phyloP scores from a whole-genome alignment of 2,113 vertebrate species.

The Cyprinodon tularosa region DNA sequence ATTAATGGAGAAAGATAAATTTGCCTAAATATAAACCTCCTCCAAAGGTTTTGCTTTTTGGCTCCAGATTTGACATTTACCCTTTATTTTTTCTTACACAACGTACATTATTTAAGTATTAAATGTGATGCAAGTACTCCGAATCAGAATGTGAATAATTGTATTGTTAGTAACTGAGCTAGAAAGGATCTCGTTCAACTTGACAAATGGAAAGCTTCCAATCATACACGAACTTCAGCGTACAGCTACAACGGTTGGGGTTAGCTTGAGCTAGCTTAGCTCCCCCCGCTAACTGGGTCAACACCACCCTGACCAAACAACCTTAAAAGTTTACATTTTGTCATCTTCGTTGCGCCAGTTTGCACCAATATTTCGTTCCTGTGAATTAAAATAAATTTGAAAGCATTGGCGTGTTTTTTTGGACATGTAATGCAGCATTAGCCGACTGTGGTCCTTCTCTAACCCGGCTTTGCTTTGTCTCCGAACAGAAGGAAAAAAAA shows the following conservation, averaged over 20 bases:
- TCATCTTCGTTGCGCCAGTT: not conserved
- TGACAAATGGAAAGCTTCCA: not conserved
- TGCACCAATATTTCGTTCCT: not conserved
- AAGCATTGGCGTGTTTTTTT: not conserved
- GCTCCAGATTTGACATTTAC: no score
- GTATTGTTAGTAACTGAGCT: no score
- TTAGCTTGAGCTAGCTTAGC: constrained; percentile 54
- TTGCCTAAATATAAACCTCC: no score
- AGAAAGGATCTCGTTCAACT: no score
- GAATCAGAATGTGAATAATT: no score
- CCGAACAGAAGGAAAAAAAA: constrained; percentile 16
- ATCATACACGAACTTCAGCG: not conserved
- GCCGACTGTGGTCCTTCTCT: constrained; percentile 4
- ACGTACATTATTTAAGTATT: no score
- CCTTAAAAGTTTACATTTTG: constrained; percentile 37
- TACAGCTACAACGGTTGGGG: not conserved
- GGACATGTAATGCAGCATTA: not conserved
- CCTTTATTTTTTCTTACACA: no score
- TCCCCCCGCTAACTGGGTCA: constrained; percentile 55
- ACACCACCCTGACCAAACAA: constrained; percentile 34
- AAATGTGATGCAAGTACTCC: no score
- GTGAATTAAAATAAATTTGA: not conserved
- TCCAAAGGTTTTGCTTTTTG: no score
- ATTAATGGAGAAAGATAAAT: no score
- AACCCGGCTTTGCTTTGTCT: constrained; percentile 55